Evolutionary conservation across 2,797 vertebrate species (phyloP), one percentile per base, ranked within the genome.

Genomic region (Centroberyx gerrardi): DNA sequence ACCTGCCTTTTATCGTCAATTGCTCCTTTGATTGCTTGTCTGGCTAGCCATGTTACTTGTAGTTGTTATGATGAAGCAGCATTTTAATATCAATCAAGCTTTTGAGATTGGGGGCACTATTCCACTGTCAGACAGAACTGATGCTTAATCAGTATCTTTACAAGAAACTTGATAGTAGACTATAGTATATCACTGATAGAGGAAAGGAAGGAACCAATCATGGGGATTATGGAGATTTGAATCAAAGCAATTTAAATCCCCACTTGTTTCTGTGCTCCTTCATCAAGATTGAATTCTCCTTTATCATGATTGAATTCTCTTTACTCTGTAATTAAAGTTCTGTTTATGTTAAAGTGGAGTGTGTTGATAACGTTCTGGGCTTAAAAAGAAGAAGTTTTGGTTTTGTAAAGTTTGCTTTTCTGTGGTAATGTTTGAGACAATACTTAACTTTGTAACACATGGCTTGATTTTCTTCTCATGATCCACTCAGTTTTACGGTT

Each of bases 371-470:
- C 28, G 33, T 62, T 71, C 0, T 3, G 18, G 2, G 18, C 18
- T 54, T 68, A 0, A 2, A 27, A 60, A 72, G 58, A 60, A 72
- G 58, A 40, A 8, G 9, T 2, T 46, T 46, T 8, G 8, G 1
- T 7, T 49, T 62, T 65, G 33, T 67, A 36, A 17, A 13, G 15
- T 82, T 61, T 38, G 9, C 49, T 59, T 66, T 63, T 68, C 14
- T 29, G 58, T 46, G 44, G 7, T 44, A 18, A 28, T 38, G 17
- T 65, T 72, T 78, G 36, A 62, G 52, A 7, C 15, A 27, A 4
- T 8, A 2, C 10, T 22, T 22, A 46, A 38, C 27, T 27, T 52
- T 56, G 51, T 36, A 22, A 33, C 5, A 53, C 8, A 56, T 46
- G 10, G 9, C 13, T 65, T 59, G 4, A 36, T 55, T 28, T 27